Base-by-base conservation (phyloP, 92 coral and sea anemone species). In the Phenganax stokvisi region DNA sequence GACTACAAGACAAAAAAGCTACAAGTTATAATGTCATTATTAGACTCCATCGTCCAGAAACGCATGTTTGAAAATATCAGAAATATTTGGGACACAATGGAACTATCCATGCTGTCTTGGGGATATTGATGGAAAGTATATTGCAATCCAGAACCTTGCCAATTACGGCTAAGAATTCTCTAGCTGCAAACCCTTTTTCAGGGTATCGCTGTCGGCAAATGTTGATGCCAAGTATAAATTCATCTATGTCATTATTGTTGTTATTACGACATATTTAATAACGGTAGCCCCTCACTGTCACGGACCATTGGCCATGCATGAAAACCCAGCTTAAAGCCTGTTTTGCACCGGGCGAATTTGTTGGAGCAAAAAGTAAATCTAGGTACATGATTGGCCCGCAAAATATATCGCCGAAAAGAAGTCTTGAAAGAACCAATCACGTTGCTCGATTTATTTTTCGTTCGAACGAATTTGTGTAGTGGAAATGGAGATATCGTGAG, bases 71-170 rank as follows among this genome's bases (percentile, higher is more conserved):
- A 29, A 55, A 12, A 47, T 82, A 25, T 65, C 85, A 52, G 11
- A 57, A 8, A 56, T 16, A 15, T 82, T 72, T 52, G 51, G 61
- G 61, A 71, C 31, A 30, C 57, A 82, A 8, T 82, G 78, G 80
- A 82, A 82, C 57, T 82, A 71, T 52, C 72, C 80, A 15, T 58
- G 29, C 0, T 82, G 80, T 25, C 12, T 56, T 0, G 73, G 85
- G 44, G 72, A 72, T 12, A 72, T 82, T 56, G 85, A 82, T 82
- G 85, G 80, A 8, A 82, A 82, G 59, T 80, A 82, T 47, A 59
- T 82, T 60, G 73, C 85, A 30, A 82, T 71, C 3, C 65, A 17
- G 57, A 57, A 72, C n/a, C 85, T 17, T 2, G 0, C 37, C 44
- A 16, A 57, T 51, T 30, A 55, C 72, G 80, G 85, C 71, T 82